Percentiles rank a stretch among this genome's conserved stretches.
These are phyloP conservation scores for Eupithecia dodoneata DNA, from an alignment of 2,888 invertebrate genomes.

Conservation along the genomic window DNA sequence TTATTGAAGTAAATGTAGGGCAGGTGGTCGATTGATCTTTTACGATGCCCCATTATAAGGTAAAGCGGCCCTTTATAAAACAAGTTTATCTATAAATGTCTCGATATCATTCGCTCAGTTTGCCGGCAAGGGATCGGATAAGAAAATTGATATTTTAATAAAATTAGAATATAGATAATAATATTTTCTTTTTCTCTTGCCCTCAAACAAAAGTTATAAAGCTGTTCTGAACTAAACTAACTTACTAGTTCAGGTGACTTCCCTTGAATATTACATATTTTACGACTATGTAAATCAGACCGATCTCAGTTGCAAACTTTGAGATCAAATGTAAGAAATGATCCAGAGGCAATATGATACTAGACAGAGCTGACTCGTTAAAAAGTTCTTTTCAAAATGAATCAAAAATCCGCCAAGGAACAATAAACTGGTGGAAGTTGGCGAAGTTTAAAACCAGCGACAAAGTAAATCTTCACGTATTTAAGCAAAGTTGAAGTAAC, in stretches of 20 bases:
- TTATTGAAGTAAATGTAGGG: slow-evolving; percentile 30
- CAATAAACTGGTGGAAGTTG: slow-evolving; percentile 8
- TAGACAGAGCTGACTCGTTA: background rate
- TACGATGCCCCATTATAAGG: slow-evolving; percentile 19
- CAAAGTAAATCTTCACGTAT: slow-evolving; percentile 7
- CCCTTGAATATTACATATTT: background rate
- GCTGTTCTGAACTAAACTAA: background rate
- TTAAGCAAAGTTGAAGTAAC: background rate
- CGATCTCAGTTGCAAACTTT: background rate
- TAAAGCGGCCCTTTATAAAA: slow-evolving; percentile 12
- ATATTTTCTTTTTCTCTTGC: background rate
- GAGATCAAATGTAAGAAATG: background rate
- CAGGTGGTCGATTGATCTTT: slow-evolving; percentile 32
- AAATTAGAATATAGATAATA: background rate
- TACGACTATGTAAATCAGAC: slow-evolving; percentile 2
- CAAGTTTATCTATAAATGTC: slow-evolving; percentile 16
- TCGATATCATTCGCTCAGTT: background rate
- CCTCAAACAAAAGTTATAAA: background rate
- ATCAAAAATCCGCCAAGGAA: background rate
- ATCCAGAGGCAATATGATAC: background rate
- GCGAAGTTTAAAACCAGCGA: slow-evolving; percentile 2
- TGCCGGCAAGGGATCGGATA: background rate
- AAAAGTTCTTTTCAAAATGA: slow-evolving; percentile 1
- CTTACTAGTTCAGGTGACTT: background rate
- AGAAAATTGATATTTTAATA: background rate